Base-by-base conservation (phyloP, 92 coral and sea anemone genomes). In the Bergia sp. region DNA sequence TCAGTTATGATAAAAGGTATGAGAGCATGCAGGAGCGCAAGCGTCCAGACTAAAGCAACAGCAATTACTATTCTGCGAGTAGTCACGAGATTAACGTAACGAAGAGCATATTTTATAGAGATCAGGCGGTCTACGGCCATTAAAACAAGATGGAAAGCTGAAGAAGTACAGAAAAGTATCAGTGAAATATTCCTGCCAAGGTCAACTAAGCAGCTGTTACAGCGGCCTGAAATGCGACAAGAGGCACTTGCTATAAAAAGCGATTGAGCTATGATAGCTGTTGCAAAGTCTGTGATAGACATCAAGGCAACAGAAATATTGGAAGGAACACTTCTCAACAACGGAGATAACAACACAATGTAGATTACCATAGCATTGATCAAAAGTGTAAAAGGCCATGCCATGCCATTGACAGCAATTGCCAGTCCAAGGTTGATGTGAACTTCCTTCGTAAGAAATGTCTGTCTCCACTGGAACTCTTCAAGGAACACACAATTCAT, bases 241-340 rank as follows among this genome's bases (percentile, higher is more conserved):
- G 37, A 29, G 16, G 53, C 65, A 71, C 86, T 82, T 20, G 86
- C 86, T 65, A 82, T 64, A 40, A 79, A 79, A 1, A 79, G n/a
- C 11, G 66, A n/a, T n/a, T 79, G 83, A 36, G 69, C 42, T 9
- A 50, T 50, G 12, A 44, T 5, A 11, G 83, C 53, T 20, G 83
- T 47, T 79, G 42, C 83, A 7, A 45, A 79, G 55, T 79, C 83
- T 79, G 61, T 79, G 12, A 82, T 38, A 15, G 86, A 82, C 75
- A 82, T 65, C 18, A 82, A 67, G 45, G 57, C 86, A 37, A 82
- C 18, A 42, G 65, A 10, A 41, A 82, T 38, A 43, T 82, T 82
- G 6, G 86, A 82, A 41, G 73, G 86, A 64, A 65, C 42, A 39
- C 20, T 67, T 45, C 74, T 41, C 50, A 82, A n/a, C 23, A 11